Evolutionary conservation across 2,888 invertebrate species (phyloP).

Genomic region (Megastigmus dorsalis): DNA sequence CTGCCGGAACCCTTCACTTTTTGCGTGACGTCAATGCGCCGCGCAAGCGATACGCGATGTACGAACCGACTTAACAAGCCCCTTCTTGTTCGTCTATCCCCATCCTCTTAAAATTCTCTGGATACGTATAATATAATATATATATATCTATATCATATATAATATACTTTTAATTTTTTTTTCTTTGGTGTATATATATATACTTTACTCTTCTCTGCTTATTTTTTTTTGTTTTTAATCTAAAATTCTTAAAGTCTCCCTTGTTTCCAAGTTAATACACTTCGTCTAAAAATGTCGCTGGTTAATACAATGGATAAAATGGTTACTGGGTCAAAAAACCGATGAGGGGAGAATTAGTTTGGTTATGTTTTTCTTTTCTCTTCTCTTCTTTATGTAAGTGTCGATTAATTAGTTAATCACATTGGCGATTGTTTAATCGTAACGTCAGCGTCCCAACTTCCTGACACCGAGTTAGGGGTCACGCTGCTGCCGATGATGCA

Average conservation of each 20-base stretch:
- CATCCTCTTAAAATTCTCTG: conserved; percentile 8
- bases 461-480: not conserved
- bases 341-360: not conserved
- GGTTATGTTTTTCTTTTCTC: conserved; percentile 16
- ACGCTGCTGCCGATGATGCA: too few relatives aligned
- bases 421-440: conserved; percentile 23
- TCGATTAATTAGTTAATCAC: conserved; percentile 28
- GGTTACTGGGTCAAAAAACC: not conserved
- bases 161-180: conserved; percentile 1
- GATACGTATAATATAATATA: conserved; percentile 35
- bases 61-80: conserved; percentile 30
- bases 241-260: conserved; percentile 27
- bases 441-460: not conserved
- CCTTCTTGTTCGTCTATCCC: not conserved
- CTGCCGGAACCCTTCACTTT: not conserved
- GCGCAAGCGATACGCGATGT: conserved; percentile 11
- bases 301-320: not conserved
- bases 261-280: conserved; percentile 1
- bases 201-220: conserved; percentile 7
- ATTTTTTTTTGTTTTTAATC: conserved; percentile 11
- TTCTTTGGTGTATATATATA: conserved; percentile 19
- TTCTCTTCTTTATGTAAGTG: too few relatives aligned
- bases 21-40: conserved; percentile 6
- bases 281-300: conserved; percentile 26
- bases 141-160: conserved; percentile 23